Percentiles rank a stretch among this genome's conserved stretches.
phyloP scores from a whole-genome alignment of 2,888 invertebrate genomes.

The Cheilosia vulpina region DNA sequence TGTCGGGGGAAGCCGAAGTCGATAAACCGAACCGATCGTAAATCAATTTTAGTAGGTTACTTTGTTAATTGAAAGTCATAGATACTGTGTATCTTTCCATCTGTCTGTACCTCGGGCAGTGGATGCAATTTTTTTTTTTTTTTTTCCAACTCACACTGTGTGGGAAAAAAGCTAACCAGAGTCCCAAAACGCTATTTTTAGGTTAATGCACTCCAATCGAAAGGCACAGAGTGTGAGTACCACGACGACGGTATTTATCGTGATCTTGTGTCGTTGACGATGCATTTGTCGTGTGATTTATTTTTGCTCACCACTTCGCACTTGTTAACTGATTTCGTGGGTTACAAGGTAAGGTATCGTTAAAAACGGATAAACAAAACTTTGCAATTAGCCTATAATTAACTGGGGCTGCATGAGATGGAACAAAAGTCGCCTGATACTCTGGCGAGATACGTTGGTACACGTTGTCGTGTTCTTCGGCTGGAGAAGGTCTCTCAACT shows the following conservation, averaged over 20 bases:
- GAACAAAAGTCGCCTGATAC: conserved; percentile 6
- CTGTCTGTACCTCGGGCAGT: conserved; percentile 29
- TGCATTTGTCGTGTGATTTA: conserved; percentile 31
- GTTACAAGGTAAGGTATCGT: conserved; percentile 27
- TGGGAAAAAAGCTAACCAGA: conserved; percentile 56
- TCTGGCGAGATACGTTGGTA: conserved; percentile 10
- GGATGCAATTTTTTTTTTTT: neutral
- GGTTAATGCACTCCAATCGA: conserved; percentile 56
- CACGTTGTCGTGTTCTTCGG: conserved; percentile 31
- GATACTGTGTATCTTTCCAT: conserved; percentile 42
- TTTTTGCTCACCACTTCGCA: conserved; percentile 52
- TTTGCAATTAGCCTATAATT: conserved; percentile 69
- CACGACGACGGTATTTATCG: conserved; percentile 30
- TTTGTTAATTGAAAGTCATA: conserved; percentile 74
- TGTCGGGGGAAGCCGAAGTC: conserved; percentile 49
- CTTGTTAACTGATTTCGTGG: conserved; percentile 58
- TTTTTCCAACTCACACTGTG: conserved; percentile 25
- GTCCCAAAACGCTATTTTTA: conserved; percentile 65
- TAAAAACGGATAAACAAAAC: conserved; percentile 50
- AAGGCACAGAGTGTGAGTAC: conserved; percentile 47
- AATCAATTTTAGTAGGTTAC: conserved; percentile 76
- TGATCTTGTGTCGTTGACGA: conserved; percentile 52
- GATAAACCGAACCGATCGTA: conserved; percentile 67
- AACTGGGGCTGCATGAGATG: conserved; percentile 32
- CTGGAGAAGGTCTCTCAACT: conserved; percentile 24